A percentile compares a stretch with the other conserved stretches of the same genome.
These are phyloP conservation scores for Neoascia interrupta DNA, from an alignment of 2,888 invertebrate species.

Conservation along the genomic window DNA sequence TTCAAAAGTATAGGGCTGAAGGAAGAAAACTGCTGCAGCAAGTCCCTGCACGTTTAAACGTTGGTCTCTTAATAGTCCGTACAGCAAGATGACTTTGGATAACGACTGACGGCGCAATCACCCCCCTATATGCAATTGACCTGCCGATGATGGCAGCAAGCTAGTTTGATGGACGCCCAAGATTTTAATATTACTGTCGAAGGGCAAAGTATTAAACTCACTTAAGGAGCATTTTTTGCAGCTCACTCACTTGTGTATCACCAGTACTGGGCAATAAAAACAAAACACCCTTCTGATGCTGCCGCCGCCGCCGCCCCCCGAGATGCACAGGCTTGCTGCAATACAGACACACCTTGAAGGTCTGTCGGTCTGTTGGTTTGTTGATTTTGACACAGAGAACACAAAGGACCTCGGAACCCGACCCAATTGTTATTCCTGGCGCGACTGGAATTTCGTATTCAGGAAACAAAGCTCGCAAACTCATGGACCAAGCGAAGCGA, in stretches of 20 bases:
- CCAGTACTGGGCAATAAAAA: slow-evolving; percentile 51
- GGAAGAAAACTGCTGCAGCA: slow-evolving; percentile 12
- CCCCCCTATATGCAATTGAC: not conserved
- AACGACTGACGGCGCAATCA: not conserved
- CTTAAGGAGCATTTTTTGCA: no score
- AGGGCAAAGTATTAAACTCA: no score
- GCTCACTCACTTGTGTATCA: slow-evolving; percentile 17
- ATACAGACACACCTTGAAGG: slow-evolving; percentile 30
- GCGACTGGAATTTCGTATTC: slow-evolving; percentile 68
- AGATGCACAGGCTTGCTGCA: slow-evolving; percentile 8
- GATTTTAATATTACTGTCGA: slow-evolving; percentile 51
- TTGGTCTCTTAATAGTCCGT: slow-evolving; percentile 67
- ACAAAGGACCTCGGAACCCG: slow-evolving; percentile 7
- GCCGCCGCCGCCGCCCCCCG: slow-evolving; percentile 8
- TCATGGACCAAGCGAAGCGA: slow-evolving; percentile 42
- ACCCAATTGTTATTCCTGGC: slow-evolving; percentile 65
- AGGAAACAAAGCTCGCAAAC: slow-evolving; percentile 68
- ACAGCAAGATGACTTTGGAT: slow-evolving; percentile 17
- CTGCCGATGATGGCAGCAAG: slow-evolving; percentile 40
- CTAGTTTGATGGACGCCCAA: slow-evolving; percentile 65
- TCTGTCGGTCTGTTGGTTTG: slow-evolving; percentile 8
- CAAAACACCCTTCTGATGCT: slow-evolving; percentile 33
- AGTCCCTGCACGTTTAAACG: slow-evolving; percentile 66
- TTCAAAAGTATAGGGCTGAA: slow-evolving; percentile 31
- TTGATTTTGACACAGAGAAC: slow-evolving; percentile 50